Evolutionary conservation across 2,888 invertebrate genomes (phyloP), one percentile per base, ranked within the genome.

Genomic region (Enoplolaimus lenunculus): DNA sequence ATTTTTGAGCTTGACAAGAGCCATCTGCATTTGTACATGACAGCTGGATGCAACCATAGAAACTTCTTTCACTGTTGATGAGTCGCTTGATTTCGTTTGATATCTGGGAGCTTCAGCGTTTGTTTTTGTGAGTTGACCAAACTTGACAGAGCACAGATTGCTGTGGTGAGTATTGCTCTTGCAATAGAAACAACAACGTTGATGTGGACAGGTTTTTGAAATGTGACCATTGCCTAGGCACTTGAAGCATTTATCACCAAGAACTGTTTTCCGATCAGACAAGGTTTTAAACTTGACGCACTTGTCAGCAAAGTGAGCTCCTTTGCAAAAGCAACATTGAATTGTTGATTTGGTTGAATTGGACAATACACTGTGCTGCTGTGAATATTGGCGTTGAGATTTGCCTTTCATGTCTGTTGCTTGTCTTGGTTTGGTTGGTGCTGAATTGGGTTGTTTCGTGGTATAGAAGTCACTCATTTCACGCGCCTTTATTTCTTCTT

Each of bases 401-500:
- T 62, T 62, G 7, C 29, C 29, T 13, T n/a, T 29, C 62, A 29
- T n/a, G n/a, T 26, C 16, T 7, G 62, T 29, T 31, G 62, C n/a
- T 3, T 26, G 29, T 7, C 21, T 7, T 21, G 45, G 21, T 45
- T 45, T 45, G 21, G 7, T 45, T 21, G 7, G 45, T 45, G 45
- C 7, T 45, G 45, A 21, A 45, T 45, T 45, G 7, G 45, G 45
- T 45, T 13, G 45, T 21, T 45, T 45, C 7, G 45, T 13, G 7
- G 45, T 13, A 16, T 28, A 62, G 30, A 7, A 62, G 30, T 62
- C 64, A 62, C 64, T 31, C 64, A 62, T 62, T n/a, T 62, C 30
- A 16, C 64, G 33, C 16, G 64, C 64, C 64, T 62, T 31, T 28
- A 62, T 62, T 62, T 62, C 64, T 62, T 62, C 64, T 62, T 31